Evolutionary conservation across 2,113 vertebrate species (phyloP).

Genomic region (Lota lota): DNA sequence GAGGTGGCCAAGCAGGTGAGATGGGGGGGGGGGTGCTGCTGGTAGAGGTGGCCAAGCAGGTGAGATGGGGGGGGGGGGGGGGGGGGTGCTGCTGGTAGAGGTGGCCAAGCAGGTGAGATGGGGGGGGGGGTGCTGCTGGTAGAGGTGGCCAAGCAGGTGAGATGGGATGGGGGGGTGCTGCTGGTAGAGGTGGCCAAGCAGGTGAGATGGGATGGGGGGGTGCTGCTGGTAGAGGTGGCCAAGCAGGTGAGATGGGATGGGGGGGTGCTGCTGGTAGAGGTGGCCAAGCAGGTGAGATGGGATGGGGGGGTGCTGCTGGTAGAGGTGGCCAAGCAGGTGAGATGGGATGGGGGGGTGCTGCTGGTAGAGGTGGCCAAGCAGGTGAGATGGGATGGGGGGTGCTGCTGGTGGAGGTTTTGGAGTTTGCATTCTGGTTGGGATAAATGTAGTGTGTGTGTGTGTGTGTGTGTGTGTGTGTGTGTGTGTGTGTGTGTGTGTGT

Average conservation of each 20-base stretch:
- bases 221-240: constrained; percentile 89
- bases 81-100: constrained; percentile 91
- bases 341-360: constrained; percentile 62
- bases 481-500: background rate
- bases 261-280: constrained; percentile 84
- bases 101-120: constrained; percentile 88
- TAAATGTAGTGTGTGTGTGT: background rate
- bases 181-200: constrained; percentile 92
- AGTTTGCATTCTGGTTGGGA: too few species aligned
- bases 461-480: background rate
- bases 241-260: constrained; percentile 82
- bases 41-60: constrained; percentile 93
- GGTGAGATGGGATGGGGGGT: constrained; percentile 70
- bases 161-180: constrained; percentile 62
- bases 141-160: constrained; percentile 93
- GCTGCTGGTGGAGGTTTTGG: too few species aligned
- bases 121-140: constrained; percentile 75
- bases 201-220: constrained; percentile 68
- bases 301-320: constrained; percentile 77
- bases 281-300: constrained; percentile 86
- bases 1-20: constrained; percentile 94
- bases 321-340: constrained; percentile 93
- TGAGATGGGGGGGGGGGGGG: constrained; percentile 50
- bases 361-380: constrained; percentile 92
- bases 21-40: constrained; percentile 69